Conservation (phyloP, 2,797 vertebrate genomes). For the Poecile montanus region DNA sequence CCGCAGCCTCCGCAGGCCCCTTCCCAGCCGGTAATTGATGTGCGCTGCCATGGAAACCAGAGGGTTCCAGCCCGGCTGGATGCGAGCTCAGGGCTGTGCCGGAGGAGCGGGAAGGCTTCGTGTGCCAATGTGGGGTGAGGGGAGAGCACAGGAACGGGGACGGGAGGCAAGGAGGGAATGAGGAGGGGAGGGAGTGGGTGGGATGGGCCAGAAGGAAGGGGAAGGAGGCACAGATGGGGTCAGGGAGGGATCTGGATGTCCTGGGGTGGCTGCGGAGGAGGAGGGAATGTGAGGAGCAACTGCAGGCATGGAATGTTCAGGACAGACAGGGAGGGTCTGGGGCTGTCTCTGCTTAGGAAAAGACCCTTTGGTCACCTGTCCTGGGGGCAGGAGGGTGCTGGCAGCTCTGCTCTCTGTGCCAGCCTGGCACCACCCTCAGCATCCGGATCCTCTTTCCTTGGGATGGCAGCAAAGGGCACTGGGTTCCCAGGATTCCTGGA, state of each 20-base stretch:
- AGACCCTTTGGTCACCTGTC: background rate
- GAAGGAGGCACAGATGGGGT: background rate
- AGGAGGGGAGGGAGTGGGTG: background rate
- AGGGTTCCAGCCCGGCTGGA: background rate
- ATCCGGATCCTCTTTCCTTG: background rate
- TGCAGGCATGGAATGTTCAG: background rate
- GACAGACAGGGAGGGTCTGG: background rate
- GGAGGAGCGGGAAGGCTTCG: background rate
- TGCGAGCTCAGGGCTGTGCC: background rate
- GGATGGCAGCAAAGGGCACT: background rate
- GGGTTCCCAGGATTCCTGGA: background rate
- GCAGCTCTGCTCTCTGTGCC: background rate
- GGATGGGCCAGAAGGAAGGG: background rate
- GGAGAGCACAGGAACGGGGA: background rate
- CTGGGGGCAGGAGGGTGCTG: background rate
- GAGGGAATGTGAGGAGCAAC: background rate
- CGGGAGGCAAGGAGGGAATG: background rate
- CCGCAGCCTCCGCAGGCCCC: background rate
- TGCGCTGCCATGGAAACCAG: constrained; percentile 51
- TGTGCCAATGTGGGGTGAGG: background rate
- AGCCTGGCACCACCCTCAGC: background rate
- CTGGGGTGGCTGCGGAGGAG: background rate
- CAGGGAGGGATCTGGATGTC: background rate
- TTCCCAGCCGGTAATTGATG: background rate
- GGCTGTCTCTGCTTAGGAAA: background rate